A percentile compares a stretch with the other conserved stretches of the same genome.
Conservation (phyloP, 2,113 vertebrate genomes). For the Cyanoderma ruficeps region DNA sequence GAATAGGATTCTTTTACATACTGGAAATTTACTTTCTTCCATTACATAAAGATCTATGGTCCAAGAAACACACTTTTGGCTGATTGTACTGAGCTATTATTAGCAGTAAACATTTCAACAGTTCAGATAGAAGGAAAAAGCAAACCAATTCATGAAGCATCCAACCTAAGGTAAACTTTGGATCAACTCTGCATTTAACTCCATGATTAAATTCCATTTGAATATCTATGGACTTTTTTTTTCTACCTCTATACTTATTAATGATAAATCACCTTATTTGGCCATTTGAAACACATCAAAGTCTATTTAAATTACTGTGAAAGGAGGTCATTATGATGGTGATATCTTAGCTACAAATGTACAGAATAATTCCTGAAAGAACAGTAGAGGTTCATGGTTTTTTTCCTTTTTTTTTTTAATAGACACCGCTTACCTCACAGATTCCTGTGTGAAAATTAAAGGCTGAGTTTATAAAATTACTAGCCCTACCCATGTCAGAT, state of each 20-base stretch:
- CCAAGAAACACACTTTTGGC: background rate
- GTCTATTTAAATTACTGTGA: background rate
- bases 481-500: conserved; percentile 26
- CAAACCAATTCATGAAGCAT: background rate
- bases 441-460: conserved; percentile 55
- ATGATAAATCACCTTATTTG: background rate
- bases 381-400: background rate
- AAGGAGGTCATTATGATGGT: background rate
- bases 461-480: conserved; percentile 44
- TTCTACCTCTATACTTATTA: background rate
- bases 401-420: background rate
- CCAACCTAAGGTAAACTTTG: background rate
- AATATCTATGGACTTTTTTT: background rate
- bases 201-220: background rate
- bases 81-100: background rate
- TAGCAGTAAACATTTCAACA: background rate
- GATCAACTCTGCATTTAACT: background rate
- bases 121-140: background rate
- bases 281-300: background rate
- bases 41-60: background rate
- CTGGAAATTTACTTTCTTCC: background rate
- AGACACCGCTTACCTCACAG: background rate
- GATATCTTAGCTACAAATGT: background rate
- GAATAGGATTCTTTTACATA: background rate
- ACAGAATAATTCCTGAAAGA: background rate